phyloP scores from a whole-genome alignment of 2,797 vertebrate species.

The Pampus argenteus region DNA sequence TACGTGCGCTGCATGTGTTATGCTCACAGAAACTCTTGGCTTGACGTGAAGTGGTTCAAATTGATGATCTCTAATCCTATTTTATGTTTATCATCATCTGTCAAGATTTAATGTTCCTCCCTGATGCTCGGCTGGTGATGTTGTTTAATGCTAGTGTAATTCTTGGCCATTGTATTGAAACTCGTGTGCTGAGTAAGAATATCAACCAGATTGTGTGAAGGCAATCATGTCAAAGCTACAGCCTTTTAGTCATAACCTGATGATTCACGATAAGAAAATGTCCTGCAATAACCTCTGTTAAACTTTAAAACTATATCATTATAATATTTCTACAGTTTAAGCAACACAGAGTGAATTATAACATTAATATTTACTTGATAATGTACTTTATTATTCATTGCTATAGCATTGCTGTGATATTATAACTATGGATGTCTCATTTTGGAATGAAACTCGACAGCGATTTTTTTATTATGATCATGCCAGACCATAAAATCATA shows the following conservation, averaged over 20 bases:
- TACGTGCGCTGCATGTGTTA: slow-evolving; percentile 36
- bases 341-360: slow-evolving; percentile 18
- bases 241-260: slow-evolving; percentile 5
- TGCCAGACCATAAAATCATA: neutral
- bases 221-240: neutral
- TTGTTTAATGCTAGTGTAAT: neutral
- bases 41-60: slow-evolving; percentile 18
- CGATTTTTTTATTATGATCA: slow-evolving; percentile 16
- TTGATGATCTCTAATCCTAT: slow-evolving; percentile 11
- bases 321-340: slow-evolving; percentile 12
- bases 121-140: neutral
- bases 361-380: neutral
- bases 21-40: slow-evolving; percentile 27
- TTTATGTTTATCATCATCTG: slow-evolving; percentile 7
- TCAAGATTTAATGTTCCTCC: slow-evolving; percentile 10
- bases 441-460: slow-evolving; percentile 2
- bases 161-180: slow-evolving; percentile 7
- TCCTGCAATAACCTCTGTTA: slow-evolving; percentile 11
- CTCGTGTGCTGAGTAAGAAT: neutral
- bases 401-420: neutral
- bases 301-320: too few species aligned
- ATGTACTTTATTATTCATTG: slow-evolving; percentile 10
- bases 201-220: neutral
- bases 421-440: neutral
- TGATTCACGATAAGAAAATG: slow-evolving; percentile 30